These are phyloP conservation scores for Philypnodon macrostomus DNA, from an alignment of 2,797 vertebrate genomes.

Conservation along the genomic window DNA sequence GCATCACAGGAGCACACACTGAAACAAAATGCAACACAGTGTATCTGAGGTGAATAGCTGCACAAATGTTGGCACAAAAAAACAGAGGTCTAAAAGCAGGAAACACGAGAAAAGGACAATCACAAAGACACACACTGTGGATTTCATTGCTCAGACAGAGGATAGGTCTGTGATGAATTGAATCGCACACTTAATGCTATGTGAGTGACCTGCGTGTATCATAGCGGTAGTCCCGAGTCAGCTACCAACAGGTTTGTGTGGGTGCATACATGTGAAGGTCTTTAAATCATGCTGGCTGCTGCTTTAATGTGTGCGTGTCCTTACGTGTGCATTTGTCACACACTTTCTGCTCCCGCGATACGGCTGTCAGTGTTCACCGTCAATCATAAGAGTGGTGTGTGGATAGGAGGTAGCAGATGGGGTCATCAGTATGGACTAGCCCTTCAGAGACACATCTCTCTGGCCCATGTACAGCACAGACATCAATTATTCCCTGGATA, in stretches of 20 bases:
- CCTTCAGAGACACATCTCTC: constrained; percentile 63
- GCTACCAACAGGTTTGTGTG: constrained; percentile 42
- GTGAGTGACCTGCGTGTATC: too few species aligned
- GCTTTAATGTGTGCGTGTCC: constrained; percentile 23
- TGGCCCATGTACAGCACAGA: constrained; percentile 56
- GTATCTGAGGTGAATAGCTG: background rate
- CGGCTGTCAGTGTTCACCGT: constrained; percentile 58
- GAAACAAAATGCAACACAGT: constrained; percentile 6
- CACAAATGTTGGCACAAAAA: constrained; percentile 9
- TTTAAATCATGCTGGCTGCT: constrained; percentile 57
- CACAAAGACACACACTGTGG: constrained; percentile 18
- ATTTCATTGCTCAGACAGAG: constrained; percentile 54
- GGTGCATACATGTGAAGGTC: constrained; percentile 42
- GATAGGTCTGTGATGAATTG: constrained; percentile 42
- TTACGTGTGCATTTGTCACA: constrained; percentile 60
- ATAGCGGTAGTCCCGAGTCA: constrained; percentile 22
- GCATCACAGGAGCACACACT: constrained; percentile 2
- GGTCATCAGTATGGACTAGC: constrained; percentile 62
- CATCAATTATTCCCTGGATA: constrained; percentile 70
- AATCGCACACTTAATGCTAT: constrained; percentile 29
- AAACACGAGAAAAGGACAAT: constrained; percentile 20
- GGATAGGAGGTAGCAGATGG: constrained; percentile 49
- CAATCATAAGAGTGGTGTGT: constrained; percentile 54
- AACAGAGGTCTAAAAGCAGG: constrained; percentile 14
- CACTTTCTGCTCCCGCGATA: constrained; percentile 41